Percentiles rank a stretch among this genome's conserved stretches.
Conservation (phyloP, 2,797 vertebrate genomes). For the Heterohyrax brucei region DNA sequence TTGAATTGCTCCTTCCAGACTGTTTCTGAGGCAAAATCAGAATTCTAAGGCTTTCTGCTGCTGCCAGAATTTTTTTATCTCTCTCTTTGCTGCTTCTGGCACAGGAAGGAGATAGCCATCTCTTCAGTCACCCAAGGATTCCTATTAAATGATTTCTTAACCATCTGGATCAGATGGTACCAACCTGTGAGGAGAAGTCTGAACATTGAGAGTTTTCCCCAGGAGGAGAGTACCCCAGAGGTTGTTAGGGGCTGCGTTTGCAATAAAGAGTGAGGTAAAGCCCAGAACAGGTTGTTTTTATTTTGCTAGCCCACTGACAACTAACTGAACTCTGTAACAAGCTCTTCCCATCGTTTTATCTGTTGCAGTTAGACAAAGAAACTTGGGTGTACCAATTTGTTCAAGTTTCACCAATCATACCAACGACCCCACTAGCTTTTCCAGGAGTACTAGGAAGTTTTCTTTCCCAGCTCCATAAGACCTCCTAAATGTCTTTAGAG, state of each 20-base stretch:
- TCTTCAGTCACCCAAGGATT: constrained; percentile 54
- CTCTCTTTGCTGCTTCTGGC: constrained; percentile 24
- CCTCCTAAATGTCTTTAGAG: not conserved
- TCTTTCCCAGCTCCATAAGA: not conserved
- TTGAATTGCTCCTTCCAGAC: not conserved
- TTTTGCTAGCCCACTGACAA: constrained; percentile 77
- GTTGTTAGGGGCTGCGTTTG: constrained; percentile 71
- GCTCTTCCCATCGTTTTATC: constrained; percentile 69
- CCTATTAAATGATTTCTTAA: constrained; percentile 72
- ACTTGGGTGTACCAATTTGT: constrained; percentile 15
- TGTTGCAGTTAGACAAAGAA: constrained; percentile 66
- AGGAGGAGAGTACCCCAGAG: constrained; percentile 34
- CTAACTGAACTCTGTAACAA: constrained; percentile 61
- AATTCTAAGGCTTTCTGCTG: constrained; percentile 34
- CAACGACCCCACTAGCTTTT: constrained; percentile 48
- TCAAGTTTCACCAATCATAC: constrained; percentile 60
- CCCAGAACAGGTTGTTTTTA: constrained; percentile 83
- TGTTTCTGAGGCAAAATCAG: constrained; percentile 73
- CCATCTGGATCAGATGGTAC: not conserved
- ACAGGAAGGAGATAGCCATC: constrained; percentile 69
- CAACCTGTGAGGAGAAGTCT: constrained; percentile 19
- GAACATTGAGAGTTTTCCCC: constrained; percentile 72
- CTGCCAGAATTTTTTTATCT: constrained; percentile 50
- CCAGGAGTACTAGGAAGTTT: not conserved
- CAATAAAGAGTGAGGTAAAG: constrained; percentile 80